These are phyloP conservation scores for Nestor notabilis DNA, from an alignment of 2,113 vertebrate genomes.

Conservation along the genomic window DNA sequence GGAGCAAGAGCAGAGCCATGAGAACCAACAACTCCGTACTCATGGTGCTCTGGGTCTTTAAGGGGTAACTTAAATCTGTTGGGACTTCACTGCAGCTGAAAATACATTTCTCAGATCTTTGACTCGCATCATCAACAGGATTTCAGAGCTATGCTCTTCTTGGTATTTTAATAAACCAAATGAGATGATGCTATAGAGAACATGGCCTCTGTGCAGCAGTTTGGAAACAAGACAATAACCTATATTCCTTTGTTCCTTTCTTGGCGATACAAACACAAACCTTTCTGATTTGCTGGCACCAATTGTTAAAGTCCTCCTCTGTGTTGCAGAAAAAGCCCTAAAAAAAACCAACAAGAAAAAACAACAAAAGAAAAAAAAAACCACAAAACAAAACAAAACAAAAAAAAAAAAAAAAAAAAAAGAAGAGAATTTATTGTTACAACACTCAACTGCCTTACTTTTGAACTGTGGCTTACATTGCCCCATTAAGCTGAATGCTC, in stretches of 20 bases:
- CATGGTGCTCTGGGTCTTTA: neutral
- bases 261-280: conserved; percentile 65
- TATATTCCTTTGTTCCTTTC: neutral
- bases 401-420: neutral
- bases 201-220: neutral
- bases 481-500: neutral
- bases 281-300: conserved; percentile 93
- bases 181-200: neutral
- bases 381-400: too few relatives aligned
- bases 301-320: conserved; percentile 93
- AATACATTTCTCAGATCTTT: neutral
- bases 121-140: neutral
- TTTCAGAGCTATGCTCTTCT: neutral
- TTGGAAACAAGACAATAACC: neutral
- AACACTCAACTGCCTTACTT: neutral
- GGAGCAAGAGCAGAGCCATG: neutral
- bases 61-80: accelerated
- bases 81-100: neutral
- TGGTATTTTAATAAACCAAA: neutral
- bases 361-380: neutral
- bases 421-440: neutral
- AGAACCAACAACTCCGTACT: neutral
- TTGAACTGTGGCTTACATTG: neutral
- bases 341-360: too few relatives aligned
- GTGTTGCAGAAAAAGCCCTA: conserved; percentile 96